phyloP scores from a whole-genome alignment of 2,888 invertebrate species.

The Muscina levida region DNA sequence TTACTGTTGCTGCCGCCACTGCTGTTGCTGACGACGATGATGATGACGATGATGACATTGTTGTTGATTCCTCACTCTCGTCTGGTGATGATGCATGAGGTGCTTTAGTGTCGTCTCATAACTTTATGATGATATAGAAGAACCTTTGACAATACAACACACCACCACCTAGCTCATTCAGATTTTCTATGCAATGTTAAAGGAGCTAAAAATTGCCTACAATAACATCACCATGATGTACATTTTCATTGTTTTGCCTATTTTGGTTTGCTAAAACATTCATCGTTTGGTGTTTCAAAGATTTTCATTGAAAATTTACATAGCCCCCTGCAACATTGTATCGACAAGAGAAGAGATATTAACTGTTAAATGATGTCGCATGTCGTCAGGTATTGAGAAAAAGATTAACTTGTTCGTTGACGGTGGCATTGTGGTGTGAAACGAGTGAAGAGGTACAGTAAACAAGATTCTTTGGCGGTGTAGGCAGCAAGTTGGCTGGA shows the following conservation, averaged over 20 bases:
- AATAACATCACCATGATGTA: not conserved
- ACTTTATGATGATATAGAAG: constrained; percentile 8
- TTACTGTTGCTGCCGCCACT: too few relatives aligned
- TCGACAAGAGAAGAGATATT: constrained; percentile 15
- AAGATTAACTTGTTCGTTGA: constrained; percentile 33
- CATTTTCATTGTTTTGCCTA: too few relatives aligned
- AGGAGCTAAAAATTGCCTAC: not conserved
- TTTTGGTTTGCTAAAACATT: too few relatives aligned
- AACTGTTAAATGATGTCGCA: constrained; percentile 15
- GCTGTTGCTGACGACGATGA: not conserved
- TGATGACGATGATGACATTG: not conserved
- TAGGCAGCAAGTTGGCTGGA: too few relatives aligned
- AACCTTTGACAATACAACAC: constrained; percentile 5
- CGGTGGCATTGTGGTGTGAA: too few relatives aligned
- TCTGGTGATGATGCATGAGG: constrained; percentile 20
- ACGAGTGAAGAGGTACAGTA: too few relatives aligned
- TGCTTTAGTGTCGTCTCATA: constrained; percentile 14
- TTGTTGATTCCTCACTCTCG: too few relatives aligned
- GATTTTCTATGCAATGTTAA: too few relatives aligned
- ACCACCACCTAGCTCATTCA: too few relatives aligned
- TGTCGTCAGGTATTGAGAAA: constrained; percentile 19
- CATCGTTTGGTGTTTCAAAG: too few relatives aligned
- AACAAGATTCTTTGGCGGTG: too few relatives aligned
- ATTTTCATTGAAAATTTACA: not conserved
- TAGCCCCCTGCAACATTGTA: constrained; percentile 30